phyloP scores from a whole-genome alignment of 2,797 vertebrate species.

The Urosaurus nigricauda region DNA sequence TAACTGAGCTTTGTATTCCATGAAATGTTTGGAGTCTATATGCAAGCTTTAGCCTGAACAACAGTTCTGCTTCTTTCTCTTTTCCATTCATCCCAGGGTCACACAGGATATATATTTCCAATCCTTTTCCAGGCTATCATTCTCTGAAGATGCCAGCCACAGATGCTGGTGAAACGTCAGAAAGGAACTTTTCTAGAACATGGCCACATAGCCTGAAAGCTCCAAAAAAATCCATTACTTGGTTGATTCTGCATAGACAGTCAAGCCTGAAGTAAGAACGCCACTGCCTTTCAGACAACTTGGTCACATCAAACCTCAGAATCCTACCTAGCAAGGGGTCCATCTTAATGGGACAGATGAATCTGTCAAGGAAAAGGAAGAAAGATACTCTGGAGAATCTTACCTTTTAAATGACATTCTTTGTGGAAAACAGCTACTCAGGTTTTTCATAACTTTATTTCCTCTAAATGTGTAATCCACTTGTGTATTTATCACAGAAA shows the following conservation, averaged over 20 bases:
- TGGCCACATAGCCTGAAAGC: no score
- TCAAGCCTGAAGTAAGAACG: neutral
- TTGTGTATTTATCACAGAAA: slow-evolving; percentile 1
- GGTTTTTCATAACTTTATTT: neutral
- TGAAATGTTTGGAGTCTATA: neutral
- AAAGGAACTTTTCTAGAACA: no score
- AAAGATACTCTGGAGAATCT: neutral
- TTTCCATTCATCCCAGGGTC: neutral
- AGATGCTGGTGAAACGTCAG: no score
- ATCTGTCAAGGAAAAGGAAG: neutral
- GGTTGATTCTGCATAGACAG: neutral
- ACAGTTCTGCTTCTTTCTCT: neutral
- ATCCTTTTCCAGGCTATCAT: no score
- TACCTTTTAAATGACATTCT: neutral
- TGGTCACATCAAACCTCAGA: neutral
- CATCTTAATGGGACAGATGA: neutral
- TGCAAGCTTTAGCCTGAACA: neutral
- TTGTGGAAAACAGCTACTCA: neutral
- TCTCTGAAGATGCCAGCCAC: no score
- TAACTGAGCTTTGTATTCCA: neutral
- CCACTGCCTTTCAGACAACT: neutral
- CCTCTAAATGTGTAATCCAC: neutral
- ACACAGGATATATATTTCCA: no score
- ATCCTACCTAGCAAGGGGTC: neutral
- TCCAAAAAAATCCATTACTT: no score